A percentile compares a stretch with the other conserved stretches of the same genome.
These are phyloP conservation scores for Anoplolepis gracilipes DNA, from an alignment of 1,140 invertebrate species.

Conservation along the genomic window DNA sequence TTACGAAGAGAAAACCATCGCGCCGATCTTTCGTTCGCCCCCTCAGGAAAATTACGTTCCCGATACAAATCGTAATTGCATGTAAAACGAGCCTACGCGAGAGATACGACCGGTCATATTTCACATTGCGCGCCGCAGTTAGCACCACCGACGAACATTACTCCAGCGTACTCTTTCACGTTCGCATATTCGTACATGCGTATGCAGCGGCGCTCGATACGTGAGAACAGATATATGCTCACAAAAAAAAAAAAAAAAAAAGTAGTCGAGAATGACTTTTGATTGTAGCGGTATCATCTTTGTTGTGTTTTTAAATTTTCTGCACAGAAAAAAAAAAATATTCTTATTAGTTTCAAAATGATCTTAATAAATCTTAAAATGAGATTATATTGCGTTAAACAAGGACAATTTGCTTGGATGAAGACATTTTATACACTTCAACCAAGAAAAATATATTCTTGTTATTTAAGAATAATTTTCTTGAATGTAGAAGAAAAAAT, in stretches of 20 bases:
- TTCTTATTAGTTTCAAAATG: too few relatives aligned
- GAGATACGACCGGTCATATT: constrained; percentile 70
- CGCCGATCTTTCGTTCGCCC: constrained; percentile 31
- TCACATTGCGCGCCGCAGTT: constrained; percentile 63
- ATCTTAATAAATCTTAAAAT: too few relatives aligned
- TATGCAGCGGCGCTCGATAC: neutral
- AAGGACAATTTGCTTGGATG: too few relatives aligned
- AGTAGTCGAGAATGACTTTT: neutral
- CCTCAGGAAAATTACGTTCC: constrained; percentile 62
- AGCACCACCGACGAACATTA: constrained; percentile 41
- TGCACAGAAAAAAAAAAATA: too few relatives aligned
- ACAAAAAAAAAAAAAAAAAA: neutral
- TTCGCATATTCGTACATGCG: neutral
- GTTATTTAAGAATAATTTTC: too few relatives aligned
- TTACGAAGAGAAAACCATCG: constrained; percentile 16
- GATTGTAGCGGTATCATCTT: neutral
- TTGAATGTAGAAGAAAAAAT: too few relatives aligned
- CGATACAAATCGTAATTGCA: constrained; percentile 81
- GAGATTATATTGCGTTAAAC: too few relatives aligned
- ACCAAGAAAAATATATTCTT: too few relatives aligned
- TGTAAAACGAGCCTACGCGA: constrained; percentile 69
- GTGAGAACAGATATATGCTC: neutral
- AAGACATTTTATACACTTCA: too few relatives aligned
- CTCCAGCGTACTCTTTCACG: constrained; percentile 18
- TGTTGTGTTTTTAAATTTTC: neutral